Conservation (phyloP, 2,888 invertebrate genomes). For the Campoplex nolae region DNA sequence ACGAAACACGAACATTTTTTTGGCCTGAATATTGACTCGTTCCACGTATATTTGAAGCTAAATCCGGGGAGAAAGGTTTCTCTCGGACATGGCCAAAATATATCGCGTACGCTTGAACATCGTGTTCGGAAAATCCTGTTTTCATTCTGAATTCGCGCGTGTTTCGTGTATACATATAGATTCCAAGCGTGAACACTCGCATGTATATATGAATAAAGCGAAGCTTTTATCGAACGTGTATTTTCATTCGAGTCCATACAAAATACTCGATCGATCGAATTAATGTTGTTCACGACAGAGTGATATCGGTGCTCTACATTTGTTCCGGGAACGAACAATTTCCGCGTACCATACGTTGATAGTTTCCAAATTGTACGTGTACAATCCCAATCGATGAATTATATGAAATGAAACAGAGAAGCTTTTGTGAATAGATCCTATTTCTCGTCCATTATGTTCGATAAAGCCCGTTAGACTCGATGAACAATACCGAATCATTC, state of each 20-base stretch:
- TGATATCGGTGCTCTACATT: constrained; percentile 21
- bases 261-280: constrained; percentile 62
- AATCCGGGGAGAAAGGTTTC: constrained; percentile 38
- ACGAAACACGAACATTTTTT: background rate
- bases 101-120: constrained; percentile 2
- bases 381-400: constrained; percentile 4
- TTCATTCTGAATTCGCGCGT: background rate
- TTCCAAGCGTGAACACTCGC: too few relatives aligned
- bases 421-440: background rate
- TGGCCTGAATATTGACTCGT: background rate
- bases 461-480: background rate
- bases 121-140: constrained; percentile 44
- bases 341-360: constrained; percentile 2
- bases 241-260: constrained; percentile 43
- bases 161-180: background rate
- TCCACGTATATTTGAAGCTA: background rate
- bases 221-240: constrained; percentile 13
- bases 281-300: constrained; percentile 38
- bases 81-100: constrained; percentile 17
- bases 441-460: constrained; percentile 16
- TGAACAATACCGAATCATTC: constrained; percentile 5
- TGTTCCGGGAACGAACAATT: constrained; percentile 46
- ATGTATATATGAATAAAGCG: background rate
- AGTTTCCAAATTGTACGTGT: constrained; percentile 6
- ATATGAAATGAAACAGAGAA: constrained; percentile 24